These are phyloP conservation scores for Phragmatobia fuliginosa DNA, from an alignment of 2,888 invertebrate species.

Conservation along the genomic window DNA sequence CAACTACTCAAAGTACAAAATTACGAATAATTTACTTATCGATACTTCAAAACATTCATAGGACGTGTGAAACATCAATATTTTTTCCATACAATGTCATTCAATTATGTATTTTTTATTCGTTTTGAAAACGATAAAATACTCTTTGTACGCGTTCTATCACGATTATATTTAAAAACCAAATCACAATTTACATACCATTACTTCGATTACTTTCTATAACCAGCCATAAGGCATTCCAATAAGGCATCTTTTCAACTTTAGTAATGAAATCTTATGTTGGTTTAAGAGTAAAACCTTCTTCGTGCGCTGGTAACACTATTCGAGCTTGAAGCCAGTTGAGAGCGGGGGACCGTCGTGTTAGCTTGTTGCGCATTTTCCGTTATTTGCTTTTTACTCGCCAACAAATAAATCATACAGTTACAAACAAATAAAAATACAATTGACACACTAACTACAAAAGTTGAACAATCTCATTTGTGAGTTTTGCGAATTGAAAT, in stretches of 20 bases:
- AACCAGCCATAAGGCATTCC: constrained; percentile 17
- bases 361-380: constrained; percentile 50
- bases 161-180: constrained; percentile 58
- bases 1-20: constrained; percentile 20
- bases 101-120: constrained; percentile 67
- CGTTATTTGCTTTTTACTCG: constrained; percentile 43
- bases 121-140: constrained; percentile 61
- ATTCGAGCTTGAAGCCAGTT: constrained; percentile 54
- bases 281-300: constrained; percentile 56
- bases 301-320: constrained; percentile 64
- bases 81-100: constrained; percentile 55
- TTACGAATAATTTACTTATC: constrained; percentile 48
- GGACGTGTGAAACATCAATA: constrained; percentile 60
- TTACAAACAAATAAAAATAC: constrained; percentile 49
- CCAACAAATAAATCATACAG: constrained; percentile 45
- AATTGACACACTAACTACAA: constrained; percentile 42
- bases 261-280: constrained; percentile 19
- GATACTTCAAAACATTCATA: constrained; percentile 24
- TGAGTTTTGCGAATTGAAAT: constrained; percentile 38
- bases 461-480: constrained; percentile 34
- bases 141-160: constrained; percentile 68
- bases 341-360: constrained; percentile 57
- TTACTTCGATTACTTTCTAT: constrained; percentile 8
- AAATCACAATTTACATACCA: constrained; percentile 23
- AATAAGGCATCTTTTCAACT: constrained; percentile 24